Evolutionary conservation across 1,140 invertebrate species (phyloP), one percentile per base, ranked within the genome.

Genomic region (Reticulitermes speratus): DNA sequence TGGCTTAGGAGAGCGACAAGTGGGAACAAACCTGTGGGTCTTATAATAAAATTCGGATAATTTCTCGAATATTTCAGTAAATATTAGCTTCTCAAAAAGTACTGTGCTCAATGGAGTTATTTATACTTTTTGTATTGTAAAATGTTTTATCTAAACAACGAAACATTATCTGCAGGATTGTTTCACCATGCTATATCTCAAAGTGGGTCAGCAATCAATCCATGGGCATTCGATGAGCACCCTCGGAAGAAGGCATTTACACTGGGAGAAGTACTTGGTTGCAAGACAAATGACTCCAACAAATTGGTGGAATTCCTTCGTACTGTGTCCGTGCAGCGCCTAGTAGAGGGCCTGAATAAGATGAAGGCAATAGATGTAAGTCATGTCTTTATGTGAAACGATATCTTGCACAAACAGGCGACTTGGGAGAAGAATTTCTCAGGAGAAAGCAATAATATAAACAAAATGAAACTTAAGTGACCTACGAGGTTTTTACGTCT

Each of bases 121-220:
- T 38, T 38, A 38, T 38, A 38, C 38, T 38, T 38, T 38, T 38
- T 38, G 5, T 38, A 5, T 38, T 38, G 38, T 38, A 38, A 38
- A 38, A 38, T 38, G 38, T 38, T 38, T 2, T 38, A 38, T 38
- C 38, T 38, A 38, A 38, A 38, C 38, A 38, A 38, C 38, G 38
- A 38, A 38, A 48, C 3, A 21, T 55, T 55, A 19, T 21, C 11
- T 55, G 75, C 69, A 90, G 93, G 92, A 21, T 87, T 95, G 25
- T 95, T 95, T 87, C 94, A 93, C 87, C 92, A 92, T 86, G 94
- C 92, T 0, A 94, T 95, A 55, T 89, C 93, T 16, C 93, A 95
- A 91, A 95, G 95, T 87, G 96, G 96, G 0, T 93, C 93, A 19
- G 93, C 94, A 0, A 89, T 95, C 11, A 93, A 92, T 88, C 90